phyloP scores from a whole-genome alignment of 2,888 invertebrate genomes.

The Heliconius aoede region DNA sequence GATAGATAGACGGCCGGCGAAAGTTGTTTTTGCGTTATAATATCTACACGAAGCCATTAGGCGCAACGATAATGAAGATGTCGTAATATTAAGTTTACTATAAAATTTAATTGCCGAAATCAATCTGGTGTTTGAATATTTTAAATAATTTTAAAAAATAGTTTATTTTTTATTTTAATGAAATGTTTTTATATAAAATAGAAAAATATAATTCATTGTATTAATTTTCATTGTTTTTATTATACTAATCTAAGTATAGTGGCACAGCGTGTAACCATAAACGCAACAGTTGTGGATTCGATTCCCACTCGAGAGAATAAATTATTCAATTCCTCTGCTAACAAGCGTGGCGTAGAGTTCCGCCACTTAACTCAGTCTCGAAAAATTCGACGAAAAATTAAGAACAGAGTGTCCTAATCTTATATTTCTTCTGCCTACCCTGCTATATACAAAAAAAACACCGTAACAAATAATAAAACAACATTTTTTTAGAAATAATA shows the following conservation, averaged over 20 bases:
- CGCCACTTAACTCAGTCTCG: neutral
- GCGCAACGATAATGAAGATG: constrained; percentile 20
- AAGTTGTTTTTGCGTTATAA: constrained; percentile 48
- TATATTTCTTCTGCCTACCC: no score
- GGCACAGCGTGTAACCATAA: neutral
- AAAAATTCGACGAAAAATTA: no score
- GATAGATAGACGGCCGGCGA: constrained; percentile 43
- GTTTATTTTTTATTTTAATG: neutral
- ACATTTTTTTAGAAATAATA: no score
- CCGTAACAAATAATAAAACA: no score
- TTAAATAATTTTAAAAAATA: neutral
- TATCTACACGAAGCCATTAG: constrained; percentile 36
- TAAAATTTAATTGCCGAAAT: constrained; percentile 16
- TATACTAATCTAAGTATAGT: neutral
- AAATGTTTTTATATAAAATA: neutral
- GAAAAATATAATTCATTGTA: neutral
- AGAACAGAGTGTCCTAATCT: no score
- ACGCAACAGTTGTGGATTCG: neutral
- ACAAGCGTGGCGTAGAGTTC: neutral
- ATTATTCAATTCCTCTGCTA: neutral
- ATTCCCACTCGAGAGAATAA: neutral
- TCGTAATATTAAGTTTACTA: constrained; percentile 17
- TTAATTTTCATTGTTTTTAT: neutral
- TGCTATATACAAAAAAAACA: no score
- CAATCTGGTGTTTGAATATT: neutral